Percentiles rank a stretch among this genome's conserved stretches.
Evolutionary conservation across 2,113 vertebrate species (phyloP).

Genomic region (Excalfactoria chinensis): DNA sequence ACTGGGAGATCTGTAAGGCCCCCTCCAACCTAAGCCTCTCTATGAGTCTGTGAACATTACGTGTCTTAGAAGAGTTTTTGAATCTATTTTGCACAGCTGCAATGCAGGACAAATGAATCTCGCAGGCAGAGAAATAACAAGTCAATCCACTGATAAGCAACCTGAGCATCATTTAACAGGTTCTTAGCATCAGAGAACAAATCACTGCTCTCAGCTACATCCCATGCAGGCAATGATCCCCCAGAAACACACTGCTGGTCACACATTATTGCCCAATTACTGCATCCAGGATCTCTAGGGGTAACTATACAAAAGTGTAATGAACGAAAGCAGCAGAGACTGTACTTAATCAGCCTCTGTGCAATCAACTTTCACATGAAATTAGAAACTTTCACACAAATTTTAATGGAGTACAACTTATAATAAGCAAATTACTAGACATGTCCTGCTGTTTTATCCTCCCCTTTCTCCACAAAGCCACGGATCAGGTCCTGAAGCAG

Average conservation of each 20-base stretch:
- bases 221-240: slow-evolving; percentile 4
- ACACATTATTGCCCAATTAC: slow-evolving; percentile 10
- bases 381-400: not conserved
- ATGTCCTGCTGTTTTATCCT: not conserved
- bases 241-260: not conserved
- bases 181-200: slow-evolving; percentile 11
- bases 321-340: slow-evolving; percentile 21
- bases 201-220: not conserved
- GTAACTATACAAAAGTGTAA: not conserved
- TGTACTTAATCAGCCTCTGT: not conserved
- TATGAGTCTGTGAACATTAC: too few species aligned
- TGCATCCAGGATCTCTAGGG: not conserved
- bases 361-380: slow-evolving; percentile 31
- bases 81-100: not conserved
- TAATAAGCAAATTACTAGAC: not conserved
- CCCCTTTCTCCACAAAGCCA: not conserved
- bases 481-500: not conserved
- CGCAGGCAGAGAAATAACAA: not conserved
- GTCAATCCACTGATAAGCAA: not conserved
- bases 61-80: not conserved
- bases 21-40: too few species aligned
- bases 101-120: not conserved
- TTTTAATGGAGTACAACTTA: not conserved
- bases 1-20: too few species aligned
- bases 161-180: not conserved